Evolutionary conservation across 2,113 vertebrate genomes (phyloP).

Genomic region (Cranoglanis bouderius): DNA sequence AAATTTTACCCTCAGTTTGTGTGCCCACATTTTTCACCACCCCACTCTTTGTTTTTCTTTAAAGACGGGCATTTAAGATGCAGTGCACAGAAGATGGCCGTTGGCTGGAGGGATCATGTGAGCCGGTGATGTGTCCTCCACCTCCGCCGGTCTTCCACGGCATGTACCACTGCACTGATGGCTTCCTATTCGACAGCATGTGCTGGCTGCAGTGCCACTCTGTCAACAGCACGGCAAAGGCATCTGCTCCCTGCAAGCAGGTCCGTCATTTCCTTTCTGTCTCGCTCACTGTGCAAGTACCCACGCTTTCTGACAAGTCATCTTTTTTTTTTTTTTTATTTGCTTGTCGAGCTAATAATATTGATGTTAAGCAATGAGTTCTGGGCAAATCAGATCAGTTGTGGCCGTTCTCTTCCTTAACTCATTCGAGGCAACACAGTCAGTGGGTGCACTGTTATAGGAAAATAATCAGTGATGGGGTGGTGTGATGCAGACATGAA

Average conservation of each 20-base stretch:
- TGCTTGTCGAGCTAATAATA: not conserved
- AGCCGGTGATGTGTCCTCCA: slow-evolving; percentile 91
- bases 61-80: slow-evolving; percentile 89
- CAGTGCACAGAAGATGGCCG: slow-evolving; percentile 93
- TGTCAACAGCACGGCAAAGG: slow-evolving; percentile 81
- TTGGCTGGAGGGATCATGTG: slow-evolving; percentile 87
- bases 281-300: not conserved
- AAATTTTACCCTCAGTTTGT: not conserved
- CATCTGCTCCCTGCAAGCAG: slow-evolving; percentile 76
- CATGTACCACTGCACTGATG: slow-evolving; percentile 89
- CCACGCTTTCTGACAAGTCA: not conserved
- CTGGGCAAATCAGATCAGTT: not conserved
- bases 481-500: not conserved
- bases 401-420: not conserved
- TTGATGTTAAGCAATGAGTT: not conserved
- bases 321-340: slow-evolving; percentile 50
- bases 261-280: slow-evolving; percentile 68
- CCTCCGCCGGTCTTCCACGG: slow-evolving; percentile 89
- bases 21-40: not conserved
- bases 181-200: slow-evolving; percentile 92
- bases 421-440: not conserved
- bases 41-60: not conserved
- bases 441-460: not conserved
- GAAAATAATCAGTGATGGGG: not conserved
- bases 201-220: slow-evolving; percentile 88